These are phyloP conservation scores for Nanorana parkeri DNA, from an alignment of 2,113 vertebrate species.

Conservation along the genomic window DNA sequence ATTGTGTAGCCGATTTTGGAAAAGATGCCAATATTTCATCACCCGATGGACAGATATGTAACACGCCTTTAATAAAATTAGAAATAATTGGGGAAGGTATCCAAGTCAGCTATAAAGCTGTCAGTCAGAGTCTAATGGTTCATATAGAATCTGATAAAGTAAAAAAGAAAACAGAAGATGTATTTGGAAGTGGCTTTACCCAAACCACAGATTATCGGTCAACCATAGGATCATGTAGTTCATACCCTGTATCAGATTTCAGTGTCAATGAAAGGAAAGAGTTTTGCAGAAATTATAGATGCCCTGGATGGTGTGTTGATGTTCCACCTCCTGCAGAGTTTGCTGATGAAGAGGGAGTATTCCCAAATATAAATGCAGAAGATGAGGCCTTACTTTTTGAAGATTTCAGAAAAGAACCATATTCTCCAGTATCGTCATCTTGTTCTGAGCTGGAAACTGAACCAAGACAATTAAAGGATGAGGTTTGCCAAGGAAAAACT, in stretches of 20 bases:
- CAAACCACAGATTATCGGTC: slow-evolving; percentile 62
- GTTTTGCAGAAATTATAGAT: slow-evolving; percentile 46
- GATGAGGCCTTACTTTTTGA: slow-evolving; percentile 61
- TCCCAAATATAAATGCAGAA: slow-evolving; percentile 64
- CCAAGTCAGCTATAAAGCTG: slow-evolving; percentile 61
- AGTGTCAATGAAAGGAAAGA: slow-evolving; percentile 59
- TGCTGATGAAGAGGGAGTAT: slow-evolving; percentile 64
- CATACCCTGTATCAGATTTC: slow-evolving; percentile 58
- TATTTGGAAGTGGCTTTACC: slow-evolving; percentile 32
- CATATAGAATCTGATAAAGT: slow-evolving; percentile 63
- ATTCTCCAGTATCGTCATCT: slow-evolving; percentile 42
- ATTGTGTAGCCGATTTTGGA: slow-evolving; percentile 21
- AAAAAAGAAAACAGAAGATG: slow-evolving; percentile 29
- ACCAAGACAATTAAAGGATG: slow-evolving; percentile 47
- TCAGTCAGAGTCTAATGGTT: slow-evolving; percentile 65
- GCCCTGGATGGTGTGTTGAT: slow-evolving; percentile 57
- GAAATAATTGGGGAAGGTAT: slow-evolving; percentile 65
- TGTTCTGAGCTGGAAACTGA: slow-evolving; percentile 50
- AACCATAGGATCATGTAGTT: slow-evolving; percentile 58
- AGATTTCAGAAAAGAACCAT: slow-evolving; percentile 56
- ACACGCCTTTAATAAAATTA: slow-evolving; percentile 66
- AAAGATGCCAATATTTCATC: slow-evolving; percentile 25
- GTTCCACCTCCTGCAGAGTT: slow-evolving; percentile 73
- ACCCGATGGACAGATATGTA: slow-evolving; percentile 52
- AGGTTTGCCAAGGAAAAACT: slow-evolving; percentile 43